Conservation (phyloP, 1,140 invertebrate species). For the Danaus plexippus region DNA sequence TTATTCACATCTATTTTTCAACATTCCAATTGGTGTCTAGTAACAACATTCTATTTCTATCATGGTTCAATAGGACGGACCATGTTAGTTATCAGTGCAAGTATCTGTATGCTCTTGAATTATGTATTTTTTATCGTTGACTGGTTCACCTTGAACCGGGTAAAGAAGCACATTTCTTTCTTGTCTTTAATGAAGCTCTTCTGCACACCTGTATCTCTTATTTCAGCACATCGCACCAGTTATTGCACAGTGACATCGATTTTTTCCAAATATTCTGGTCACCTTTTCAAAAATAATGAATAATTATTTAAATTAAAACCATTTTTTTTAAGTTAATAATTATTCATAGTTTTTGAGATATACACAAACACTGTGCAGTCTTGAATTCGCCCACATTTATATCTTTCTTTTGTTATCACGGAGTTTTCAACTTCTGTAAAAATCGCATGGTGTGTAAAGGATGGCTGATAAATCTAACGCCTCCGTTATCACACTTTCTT, state of each 20-base stretch:
- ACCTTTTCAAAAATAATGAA: conserved; percentile 41
- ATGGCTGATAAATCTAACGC: conserved; percentile 58
- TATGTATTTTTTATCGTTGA: conserved; percentile 19
- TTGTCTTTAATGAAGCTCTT: conserved; percentile 33
- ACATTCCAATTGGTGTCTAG: conserved; percentile 18
- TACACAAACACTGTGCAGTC: conserved; percentile 21
- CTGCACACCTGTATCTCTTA: conserved; percentile 43
- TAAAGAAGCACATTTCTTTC: conserved; percentile 44
- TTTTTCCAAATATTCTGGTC: conserved; percentile 26
- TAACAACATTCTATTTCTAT: conserved; percentile 9
- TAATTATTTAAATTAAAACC: conserved; percentile 1
- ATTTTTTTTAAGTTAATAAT: neutral
- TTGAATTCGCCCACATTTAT: conserved; percentile 33
- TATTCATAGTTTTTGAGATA: conserved; percentile 44
- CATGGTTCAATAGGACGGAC: conserved; percentile 22
- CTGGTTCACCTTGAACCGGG: conserved; percentile 26
- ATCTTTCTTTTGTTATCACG: conserved; percentile 34
- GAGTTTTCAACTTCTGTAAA: conserved; percentile 63
- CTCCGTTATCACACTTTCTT: conserved; percentile 47
- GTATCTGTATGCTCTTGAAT: conserved; percentile 22
- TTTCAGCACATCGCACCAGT: conserved; percentile 49
- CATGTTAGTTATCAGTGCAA: conserved; percentile 33
- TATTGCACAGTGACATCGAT: conserved; percentile 47
- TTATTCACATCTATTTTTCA: conserved; percentile 21
- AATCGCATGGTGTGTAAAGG: conserved; percentile 55